phyloP scores from a whole-genome alignment of 1,140 invertebrate species.

The Tetramorium simillimum region DNA sequence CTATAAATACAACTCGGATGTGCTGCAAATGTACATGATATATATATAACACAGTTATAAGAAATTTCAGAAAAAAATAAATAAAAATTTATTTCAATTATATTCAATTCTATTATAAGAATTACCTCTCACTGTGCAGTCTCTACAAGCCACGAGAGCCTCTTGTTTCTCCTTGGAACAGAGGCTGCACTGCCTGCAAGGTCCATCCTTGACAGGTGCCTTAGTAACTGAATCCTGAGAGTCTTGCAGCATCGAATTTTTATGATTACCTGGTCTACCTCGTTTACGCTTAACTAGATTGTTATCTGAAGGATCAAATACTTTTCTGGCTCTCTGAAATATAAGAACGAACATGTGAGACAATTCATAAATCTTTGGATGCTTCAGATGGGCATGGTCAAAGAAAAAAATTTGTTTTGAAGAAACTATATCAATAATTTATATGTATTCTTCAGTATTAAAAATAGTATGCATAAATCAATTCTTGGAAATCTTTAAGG shows the following conservation, averaged over 20 bases:
- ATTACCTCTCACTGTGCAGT: slow-evolving; percentile 92
- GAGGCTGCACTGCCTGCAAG: slow-evolving; percentile 84
- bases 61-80: not conserved
- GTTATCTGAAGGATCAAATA: slow-evolving; percentile 92
- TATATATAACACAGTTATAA: not conserved
- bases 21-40: slow-evolving; percentile 82
- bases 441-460: not conserved
- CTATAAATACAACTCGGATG: slow-evolving; percentile 89
- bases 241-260: slow-evolving; percentile 80
- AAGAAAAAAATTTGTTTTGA: not conserved
- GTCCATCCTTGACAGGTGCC: slow-evolving; percentile 81
- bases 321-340: slow-evolving; percentile 88
- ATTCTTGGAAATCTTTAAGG: not conserved
- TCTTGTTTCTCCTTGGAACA: slow-evolving; percentile 86
- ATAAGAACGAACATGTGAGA: not conserved
- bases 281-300: slow-evolving; percentile 89
- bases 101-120: not conserved
- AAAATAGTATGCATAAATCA: not conserved
- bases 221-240: slow-evolving; percentile 78
- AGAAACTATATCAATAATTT: not conserved
- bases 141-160: slow-evolving; percentile 90
- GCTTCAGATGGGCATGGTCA: not conserved
- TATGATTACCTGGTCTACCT: slow-evolving; percentile 87
- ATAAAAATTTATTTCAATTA: not conserved
- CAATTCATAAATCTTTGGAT: not conserved